phyloP scores from a whole-genome alignment of 2,888 invertebrate genomes.

The Phragmatobia fuliginosa region DNA sequence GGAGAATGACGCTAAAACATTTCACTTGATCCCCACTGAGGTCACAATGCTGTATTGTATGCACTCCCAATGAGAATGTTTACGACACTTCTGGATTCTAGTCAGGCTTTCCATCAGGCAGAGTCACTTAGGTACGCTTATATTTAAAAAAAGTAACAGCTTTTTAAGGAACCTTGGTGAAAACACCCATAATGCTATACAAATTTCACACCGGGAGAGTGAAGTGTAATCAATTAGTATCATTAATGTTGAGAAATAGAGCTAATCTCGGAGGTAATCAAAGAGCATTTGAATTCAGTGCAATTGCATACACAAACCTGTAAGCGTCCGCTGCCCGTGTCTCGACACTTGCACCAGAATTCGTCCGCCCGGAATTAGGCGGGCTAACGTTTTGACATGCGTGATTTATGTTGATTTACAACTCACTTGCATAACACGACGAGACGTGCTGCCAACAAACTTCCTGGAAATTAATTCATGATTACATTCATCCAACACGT shows the following conservation, averaged over 20 bases:
- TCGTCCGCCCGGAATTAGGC: constrained; percentile 42
- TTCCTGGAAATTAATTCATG: constrained; percentile 54
- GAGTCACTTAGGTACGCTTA: too few species aligned
- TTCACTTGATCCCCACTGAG: too few species aligned
- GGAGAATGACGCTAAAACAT: too few species aligned
- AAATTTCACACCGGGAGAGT: too few species aligned
- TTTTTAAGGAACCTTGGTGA: too few species aligned
- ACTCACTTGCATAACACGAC: constrained; percentile 54
- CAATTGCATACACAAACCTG: constrained; percentile 39
- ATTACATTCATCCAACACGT: constrained; percentile 44
- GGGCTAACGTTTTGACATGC: constrained; percentile 62
- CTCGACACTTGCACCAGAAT: neutral
- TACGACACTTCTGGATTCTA: too few species aligned
- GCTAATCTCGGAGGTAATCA: constrained; percentile 44
- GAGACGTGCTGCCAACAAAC: constrained; percentile 44
- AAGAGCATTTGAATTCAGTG: constrained; percentile 46
- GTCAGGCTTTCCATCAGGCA: too few species aligned
- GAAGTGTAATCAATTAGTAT: neutral
- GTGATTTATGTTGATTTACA: constrained; percentile 61
- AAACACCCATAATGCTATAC: too few species aligned
- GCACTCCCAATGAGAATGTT: too few species aligned
- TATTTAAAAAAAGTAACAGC: too few species aligned
- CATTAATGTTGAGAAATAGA: constrained; percentile 30
- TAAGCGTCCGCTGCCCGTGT: neutral
- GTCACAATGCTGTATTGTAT: too few species aligned